These are phyloP conservation scores for Rallus crepitans DNA, from an alignment of 2,797 vertebrate genomes.

Conservation along the genomic window DNA sequence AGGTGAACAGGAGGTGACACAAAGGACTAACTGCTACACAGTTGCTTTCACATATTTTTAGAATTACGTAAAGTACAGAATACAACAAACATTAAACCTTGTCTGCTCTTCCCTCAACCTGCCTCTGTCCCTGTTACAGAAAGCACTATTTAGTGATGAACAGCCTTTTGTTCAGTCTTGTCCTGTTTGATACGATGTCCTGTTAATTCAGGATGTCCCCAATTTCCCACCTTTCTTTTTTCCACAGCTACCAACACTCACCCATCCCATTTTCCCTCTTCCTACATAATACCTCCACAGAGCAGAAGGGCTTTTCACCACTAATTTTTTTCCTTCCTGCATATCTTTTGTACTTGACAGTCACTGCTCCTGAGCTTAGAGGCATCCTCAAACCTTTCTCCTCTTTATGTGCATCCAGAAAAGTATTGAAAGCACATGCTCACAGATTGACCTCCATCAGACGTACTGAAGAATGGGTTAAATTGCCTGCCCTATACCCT, in stretches of 20 bases:
- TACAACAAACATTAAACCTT: background rate
- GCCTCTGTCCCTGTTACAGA: background rate
- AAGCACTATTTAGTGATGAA: background rate
- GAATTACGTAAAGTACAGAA: background rate
- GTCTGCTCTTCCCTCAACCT: background rate
- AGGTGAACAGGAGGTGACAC: conserved; percentile 18
- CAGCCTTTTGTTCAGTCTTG: background rate
- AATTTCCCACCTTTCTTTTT: background rate
- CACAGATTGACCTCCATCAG: background rate
- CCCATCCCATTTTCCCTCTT: background rate
- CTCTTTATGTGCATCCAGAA: background rate
- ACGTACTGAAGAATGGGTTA: background rate
- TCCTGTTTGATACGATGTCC: background rate
- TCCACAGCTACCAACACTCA: background rate
- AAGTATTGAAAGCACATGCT: background rate
- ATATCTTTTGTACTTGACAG: background rate
- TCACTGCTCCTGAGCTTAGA: background rate
- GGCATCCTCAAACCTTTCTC: background rate
- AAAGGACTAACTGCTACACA: background rate
- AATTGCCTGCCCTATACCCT: background rate
- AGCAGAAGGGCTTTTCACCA: background rate
- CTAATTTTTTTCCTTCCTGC: background rate
- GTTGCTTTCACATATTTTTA: background rate
- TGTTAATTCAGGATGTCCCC: background rate
- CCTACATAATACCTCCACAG: background rate